Evolutionary conservation across 2,113 vertebrate genomes (phyloP).

Genomic region (Sula dactylatra): DNA sequence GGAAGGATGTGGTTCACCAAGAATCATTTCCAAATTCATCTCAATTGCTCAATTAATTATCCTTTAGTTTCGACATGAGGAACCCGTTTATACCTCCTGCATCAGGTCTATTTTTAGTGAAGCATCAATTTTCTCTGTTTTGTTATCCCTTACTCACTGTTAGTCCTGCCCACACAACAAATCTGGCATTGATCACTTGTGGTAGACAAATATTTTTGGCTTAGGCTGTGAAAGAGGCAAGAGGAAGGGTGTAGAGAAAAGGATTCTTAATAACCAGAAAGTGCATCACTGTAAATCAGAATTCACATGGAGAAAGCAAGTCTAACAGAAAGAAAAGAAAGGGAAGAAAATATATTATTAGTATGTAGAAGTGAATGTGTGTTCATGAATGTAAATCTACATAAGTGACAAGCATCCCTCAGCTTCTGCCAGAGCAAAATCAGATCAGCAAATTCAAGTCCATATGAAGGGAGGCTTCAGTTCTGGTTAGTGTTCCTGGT

Average conservation of each 20-base stretch:
- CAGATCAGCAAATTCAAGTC: background rate
- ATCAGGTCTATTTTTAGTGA: slow-evolving; percentile 57
- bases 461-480: background rate
- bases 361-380: background rate
- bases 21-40: slow-evolving; percentile 44
- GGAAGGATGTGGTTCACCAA: slow-evolving; percentile 73
- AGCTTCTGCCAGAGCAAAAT: background rate
- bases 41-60: slow-evolving; percentile 68
- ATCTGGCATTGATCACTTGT: slow-evolving; percentile 50
- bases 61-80: slow-evolving; percentile 45
- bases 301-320: background rate
- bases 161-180: slow-evolving; percentile 45
- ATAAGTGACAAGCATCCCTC: background rate
- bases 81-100: slow-evolving; percentile 61
- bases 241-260: background rate
- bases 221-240: background rate
- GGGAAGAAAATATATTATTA: background rate
- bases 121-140: slow-evolving; percentile 28
- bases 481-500: background rate
- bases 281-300: background rate
- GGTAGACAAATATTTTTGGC: slow-evolving; percentile 29
- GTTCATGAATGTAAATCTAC: background rate
- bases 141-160: slow-evolving; percentile 13
- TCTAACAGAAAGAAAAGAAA: background rate
- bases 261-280: background rate